Percentiles rank a stretch among this genome's conserved stretches.
These are phyloP conservation scores for Gopherus flavomarginatus DNA, from an alignment of 2,113 vertebrate genomes.

Conservation along the genomic window DNA sequence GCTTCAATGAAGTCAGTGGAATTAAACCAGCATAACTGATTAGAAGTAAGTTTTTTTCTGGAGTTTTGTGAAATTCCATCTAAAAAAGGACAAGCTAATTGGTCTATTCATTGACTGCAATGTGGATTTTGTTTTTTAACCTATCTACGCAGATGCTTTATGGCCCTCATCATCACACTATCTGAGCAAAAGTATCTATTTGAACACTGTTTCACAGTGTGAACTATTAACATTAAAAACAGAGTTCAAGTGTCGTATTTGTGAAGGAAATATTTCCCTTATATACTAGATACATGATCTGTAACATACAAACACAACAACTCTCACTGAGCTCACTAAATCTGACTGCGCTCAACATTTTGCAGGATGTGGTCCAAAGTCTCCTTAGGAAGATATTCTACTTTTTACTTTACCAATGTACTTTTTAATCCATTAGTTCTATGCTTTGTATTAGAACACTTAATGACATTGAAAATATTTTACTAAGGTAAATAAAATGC, in stretches of 20 bases:
- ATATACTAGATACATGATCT: no score
- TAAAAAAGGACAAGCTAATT: neutral
- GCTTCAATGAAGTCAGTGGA: no score
- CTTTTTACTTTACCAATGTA: neutral
- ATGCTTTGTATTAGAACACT: neutral
- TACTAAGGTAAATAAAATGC: slow-evolving; percentile 14
- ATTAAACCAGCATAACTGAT: neutral
- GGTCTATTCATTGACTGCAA: neutral
- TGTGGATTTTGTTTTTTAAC: slow-evolving; percentile 39
- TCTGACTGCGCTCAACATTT: neutral
- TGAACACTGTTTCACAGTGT: no score
- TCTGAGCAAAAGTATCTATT: no score
- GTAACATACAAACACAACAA: no score
- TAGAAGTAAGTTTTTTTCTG: neutral
- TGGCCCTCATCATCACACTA: no score
- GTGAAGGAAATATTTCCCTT: no score
- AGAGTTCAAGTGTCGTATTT: no score
- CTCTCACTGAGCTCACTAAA: neutral
- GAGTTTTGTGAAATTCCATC: neutral
- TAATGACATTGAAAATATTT: neutral
- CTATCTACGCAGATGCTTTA: neutral
- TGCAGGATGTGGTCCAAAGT: neutral
- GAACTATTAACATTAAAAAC: no score
- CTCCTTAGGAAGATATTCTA: neutral
- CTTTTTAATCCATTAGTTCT: neutral